Base-by-base conservation (phyloP, 2,888 invertebrate species). In the Invenusta paracnida region DNA sequence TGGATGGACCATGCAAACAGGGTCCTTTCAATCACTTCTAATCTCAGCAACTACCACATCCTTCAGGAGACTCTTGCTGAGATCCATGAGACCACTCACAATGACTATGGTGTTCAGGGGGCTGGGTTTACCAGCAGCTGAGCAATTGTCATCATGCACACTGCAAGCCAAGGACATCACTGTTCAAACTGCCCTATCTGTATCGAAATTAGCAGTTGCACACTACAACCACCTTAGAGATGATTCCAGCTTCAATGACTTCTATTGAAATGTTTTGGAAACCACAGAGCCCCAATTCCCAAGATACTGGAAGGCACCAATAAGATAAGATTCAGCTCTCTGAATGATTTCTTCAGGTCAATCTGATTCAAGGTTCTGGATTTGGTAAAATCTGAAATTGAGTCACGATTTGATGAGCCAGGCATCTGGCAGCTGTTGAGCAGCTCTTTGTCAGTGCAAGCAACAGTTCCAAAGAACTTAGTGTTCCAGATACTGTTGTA, bases 11-110 rank as follows among this genome's bases (percentile, higher is more conserved):
- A 23, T 73, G 25, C 73, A 23, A 73, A 73, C 73, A 73, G 73
- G 73, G 25, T 73, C 73, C 73, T 23, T 73, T 25, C 73, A 73
- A 73, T 73, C 73, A 73, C 73, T 73, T 73, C 73, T 48, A 48
- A 48, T 48, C 48, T 73, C 27, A 73, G 73, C 73, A 73, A 73
- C 25, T 73, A 73, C 11, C 25, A 73, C 73, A 73, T 73, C 73
- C 73, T 73, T 73, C 73, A 73, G 73, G 73, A 73, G 73, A 73
- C 73, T 73, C 73, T 73, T 73, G 73, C 17, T 73, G 73, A 73
- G 25, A 73, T 73, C 73, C 73, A 23, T 73, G 25, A 73, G 73
- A 73, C 73, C 73, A 73, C 73, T 73, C 73, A 2, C 25, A 23
- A 23, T 73, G 17, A 73, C 73, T 73, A 73, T 25, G 25, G 73